These are phyloP conservation scores for Amiota mariae DNA, from an alignment of 2,888 invertebrate species.

Conservation along the genomic window DNA sequence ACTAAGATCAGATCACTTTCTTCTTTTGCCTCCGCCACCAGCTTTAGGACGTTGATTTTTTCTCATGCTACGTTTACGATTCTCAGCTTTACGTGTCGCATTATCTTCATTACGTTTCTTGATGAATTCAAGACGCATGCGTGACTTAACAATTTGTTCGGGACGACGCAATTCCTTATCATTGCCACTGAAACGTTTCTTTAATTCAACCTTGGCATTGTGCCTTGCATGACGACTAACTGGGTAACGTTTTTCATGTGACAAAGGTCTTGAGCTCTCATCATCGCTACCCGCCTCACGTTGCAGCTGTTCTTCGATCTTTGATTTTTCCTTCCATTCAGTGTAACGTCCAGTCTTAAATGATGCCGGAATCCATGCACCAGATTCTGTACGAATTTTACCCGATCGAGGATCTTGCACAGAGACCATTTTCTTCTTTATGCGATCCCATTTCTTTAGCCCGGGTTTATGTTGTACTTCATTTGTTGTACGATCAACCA, in stretches of 20 bases:
- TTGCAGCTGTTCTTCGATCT: slow-evolving; percentile 71
- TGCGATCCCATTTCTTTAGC: slow-evolving; percentile 91
- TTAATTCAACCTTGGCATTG: slow-evolving; percentile 81
- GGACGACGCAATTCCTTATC: slow-evolving; percentile 81
- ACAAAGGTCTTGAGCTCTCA: slow-evolving; percentile 59
- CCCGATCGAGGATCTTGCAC: slow-evolving; percentile 76
- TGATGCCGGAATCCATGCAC: slow-evolving; percentile 93
- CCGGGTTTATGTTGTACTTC: slow-evolving; percentile 78
- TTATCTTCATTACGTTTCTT: slow-evolving; percentile 78
- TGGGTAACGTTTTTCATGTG: slow-evolving; percentile 69
- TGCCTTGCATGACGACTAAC: slow-evolving; percentile 86
- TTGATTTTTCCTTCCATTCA: slow-evolving; percentile 87
- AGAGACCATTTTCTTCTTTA: slow-evolving; percentile 94
- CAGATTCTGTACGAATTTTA: slow-evolving; percentile 96
- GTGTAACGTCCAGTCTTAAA: slow-evolving; percentile 93
- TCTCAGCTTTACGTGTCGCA: slow-evolving; percentile 72
- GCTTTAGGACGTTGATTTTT: slow-evolving; percentile 59
- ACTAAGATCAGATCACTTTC: slow-evolving; percentile 19
- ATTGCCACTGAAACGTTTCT: slow-evolving; percentile 73
- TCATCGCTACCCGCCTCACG: slow-evolving; percentile 68
- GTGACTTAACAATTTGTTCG: slow-evolving; percentile 85
- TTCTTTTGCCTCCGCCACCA: slow-evolving; percentile 37
- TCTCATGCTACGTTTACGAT: slow-evolving; percentile 71
- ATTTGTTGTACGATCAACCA: slow-evolving; percentile 82
- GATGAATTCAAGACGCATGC: slow-evolving; percentile 76